Evolutionary conservation across 23 tunicate genomes (phyloP).

Genomic region (Styela clava): DNA sequence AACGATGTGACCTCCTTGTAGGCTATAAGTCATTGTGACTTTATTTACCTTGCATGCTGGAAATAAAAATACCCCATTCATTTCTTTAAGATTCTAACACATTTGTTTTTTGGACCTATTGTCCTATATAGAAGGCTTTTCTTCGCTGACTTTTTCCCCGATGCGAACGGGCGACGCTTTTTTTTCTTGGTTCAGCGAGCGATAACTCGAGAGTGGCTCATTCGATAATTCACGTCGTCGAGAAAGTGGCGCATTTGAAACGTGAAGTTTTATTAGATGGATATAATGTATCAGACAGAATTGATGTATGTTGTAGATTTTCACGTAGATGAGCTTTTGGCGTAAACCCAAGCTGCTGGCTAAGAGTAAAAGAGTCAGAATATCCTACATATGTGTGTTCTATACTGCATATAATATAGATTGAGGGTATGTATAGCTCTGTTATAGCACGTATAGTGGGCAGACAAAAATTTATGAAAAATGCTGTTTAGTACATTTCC

Average conservation of each 20-base stretch:
- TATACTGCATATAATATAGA: too few relatives aligned
- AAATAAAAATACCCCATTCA: neutral
- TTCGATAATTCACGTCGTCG: neutral
- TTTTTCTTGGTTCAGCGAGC: neutral
- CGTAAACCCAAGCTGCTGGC: too few relatives aligned
- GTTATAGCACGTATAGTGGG: too few relatives aligned
- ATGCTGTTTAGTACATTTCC: too few relatives aligned
- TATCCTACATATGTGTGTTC: too few relatives aligned
- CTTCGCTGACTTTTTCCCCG: slow-evolving; percentile 1
- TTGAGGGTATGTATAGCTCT: too few relatives aligned
- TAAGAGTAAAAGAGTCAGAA: too few relatives aligned
- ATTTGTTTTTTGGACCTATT: neutral
- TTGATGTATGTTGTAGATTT: too few relatives aligned
- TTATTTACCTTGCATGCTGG: slow-evolving; percentile 18
- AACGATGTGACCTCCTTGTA: slow-evolving; percentile 20
- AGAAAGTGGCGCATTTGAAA: neutral
- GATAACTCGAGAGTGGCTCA: neutral
- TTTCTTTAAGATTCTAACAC: neutral
- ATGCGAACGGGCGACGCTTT: neutral
- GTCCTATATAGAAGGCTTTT: neutral
- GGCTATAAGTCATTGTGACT: neutral
- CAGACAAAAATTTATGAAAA: too few relatives aligned
- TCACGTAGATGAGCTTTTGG: too few relatives aligned
- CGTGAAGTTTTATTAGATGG: too few relatives aligned
- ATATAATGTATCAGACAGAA: too few relatives aligned